Conservation (phyloP, 1,140 invertebrate genomes). For the Campoletis sonorensis region DNA sequence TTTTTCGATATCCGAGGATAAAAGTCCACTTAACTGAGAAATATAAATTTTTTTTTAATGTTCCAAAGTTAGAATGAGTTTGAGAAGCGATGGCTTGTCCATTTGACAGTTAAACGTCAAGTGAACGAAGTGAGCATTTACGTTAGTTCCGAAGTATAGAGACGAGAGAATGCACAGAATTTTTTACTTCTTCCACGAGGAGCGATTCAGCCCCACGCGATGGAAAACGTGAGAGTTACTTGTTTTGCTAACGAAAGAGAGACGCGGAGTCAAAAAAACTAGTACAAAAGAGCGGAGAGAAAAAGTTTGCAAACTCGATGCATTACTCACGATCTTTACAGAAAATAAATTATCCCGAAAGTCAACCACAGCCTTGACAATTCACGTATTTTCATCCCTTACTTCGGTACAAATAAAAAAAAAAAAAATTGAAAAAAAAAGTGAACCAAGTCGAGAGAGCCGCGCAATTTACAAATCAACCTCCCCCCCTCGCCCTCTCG, state of each 20-base stretch:
- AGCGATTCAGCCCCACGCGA: background rate
- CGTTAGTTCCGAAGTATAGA: too few relatives aligned
- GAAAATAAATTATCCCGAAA: conserved; percentile 53
- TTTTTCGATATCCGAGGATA: too few relatives aligned
- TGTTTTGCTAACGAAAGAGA: background rate
- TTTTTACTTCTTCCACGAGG: background rate
- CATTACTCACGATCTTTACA: conserved; percentile 56
- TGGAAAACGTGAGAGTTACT: background rate
- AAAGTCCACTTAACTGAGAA: too few relatives aligned
- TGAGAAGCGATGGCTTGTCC: too few relatives aligned
- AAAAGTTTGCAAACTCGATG: conserved; percentile 33
- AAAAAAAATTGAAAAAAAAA: too few relatives aligned
- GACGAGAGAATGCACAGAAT: too few relatives aligned
- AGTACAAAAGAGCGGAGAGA: background rate
- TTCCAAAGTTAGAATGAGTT: too few relatives aligned
- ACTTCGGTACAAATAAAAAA: background rate
- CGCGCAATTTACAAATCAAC: background rate
- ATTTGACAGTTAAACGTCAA: too few relatives aligned
- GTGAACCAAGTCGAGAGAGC: background rate
- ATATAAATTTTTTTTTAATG: too few relatives aligned
- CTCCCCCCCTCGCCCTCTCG: too few relatives aligned
- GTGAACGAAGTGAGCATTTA: too few relatives aligned
- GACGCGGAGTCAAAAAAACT: too few relatives aligned
- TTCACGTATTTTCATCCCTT: conserved; percentile 7
- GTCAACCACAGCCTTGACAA: conserved; percentile 39